phyloP scores from a whole-genome alignment of 2,113 vertebrate species.

The Chitala chitala region DNA sequence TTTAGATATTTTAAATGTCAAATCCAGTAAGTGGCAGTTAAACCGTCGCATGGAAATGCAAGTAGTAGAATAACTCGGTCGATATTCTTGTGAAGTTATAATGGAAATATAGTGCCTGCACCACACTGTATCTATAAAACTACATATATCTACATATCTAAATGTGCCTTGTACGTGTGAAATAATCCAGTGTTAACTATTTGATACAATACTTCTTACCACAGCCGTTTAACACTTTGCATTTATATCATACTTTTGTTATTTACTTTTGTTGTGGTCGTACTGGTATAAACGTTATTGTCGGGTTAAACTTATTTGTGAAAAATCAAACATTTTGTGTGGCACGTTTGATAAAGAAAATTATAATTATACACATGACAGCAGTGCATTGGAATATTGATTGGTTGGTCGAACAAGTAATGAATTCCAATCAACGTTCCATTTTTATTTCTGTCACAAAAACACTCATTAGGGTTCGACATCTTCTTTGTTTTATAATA shows the following conservation, averaged over 20 bases:
- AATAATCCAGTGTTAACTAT: too few species aligned
- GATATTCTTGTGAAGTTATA: neutral
- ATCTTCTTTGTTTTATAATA: neutral
- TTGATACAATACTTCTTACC: too few species aligned
- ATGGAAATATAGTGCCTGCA: neutral
- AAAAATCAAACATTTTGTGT: too few species aligned
- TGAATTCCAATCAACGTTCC: neutral
- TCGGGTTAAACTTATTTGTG: too few species aligned
- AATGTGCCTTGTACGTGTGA: too few species aligned
- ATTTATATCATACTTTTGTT: too few species aligned
- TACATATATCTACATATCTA: too few species aligned
- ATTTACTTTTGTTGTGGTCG: too few species aligned
- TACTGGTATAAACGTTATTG: too few species aligned
- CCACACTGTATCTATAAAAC: too few species aligned
- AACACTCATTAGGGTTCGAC: neutral
- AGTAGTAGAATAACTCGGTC: neutral
- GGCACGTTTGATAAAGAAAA: neutral
- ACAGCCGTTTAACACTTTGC: too few species aligned
- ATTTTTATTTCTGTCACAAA: neutral
- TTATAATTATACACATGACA: neutral
- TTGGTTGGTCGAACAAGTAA: neutral
- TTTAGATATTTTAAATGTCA: conserved; percentile 73
- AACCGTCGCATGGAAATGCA: neutral
- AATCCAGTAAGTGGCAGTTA: conserved; percentile 67
- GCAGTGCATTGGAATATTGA: neutral